Percentiles rank a stretch among this genome's conserved stretches.
phyloP scores from a whole-genome alignment of 2,888 invertebrate genomes.

The Amphimallon solstitiale region DNA sequence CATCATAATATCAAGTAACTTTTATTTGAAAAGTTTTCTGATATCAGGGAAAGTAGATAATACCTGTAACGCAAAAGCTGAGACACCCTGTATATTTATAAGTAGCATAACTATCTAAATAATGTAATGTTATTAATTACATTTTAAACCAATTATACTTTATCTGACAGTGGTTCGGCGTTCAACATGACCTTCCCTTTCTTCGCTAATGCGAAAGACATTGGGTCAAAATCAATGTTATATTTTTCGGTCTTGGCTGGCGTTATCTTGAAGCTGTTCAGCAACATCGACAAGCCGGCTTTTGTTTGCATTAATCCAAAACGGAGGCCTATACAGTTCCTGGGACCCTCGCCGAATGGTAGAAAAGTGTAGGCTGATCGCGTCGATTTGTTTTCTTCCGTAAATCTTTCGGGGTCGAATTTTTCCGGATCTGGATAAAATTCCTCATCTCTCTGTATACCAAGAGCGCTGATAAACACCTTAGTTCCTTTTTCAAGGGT shows the following conservation, averaged over 20 bases:
- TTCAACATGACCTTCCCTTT: slow-evolving; percentile 3
- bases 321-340: slow-evolving; percentile 10
- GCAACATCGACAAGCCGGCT: slow-evolving; percentile 7
- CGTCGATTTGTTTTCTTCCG: slow-evolving; percentile 8
- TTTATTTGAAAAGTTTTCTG: too few species aligned
- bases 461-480: slow-evolving; percentile 5
- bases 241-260: not conserved
- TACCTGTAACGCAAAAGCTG: too few species aligned
- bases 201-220: not conserved
- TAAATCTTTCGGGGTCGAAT: slow-evolving; percentile 16
- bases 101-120: too few species aligned
- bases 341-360: slow-evolving; percentile 11
- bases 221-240: not conserved
- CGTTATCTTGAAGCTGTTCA: not conserved
- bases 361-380: not conserved
- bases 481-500: not conserved
- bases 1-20: too few species aligned
- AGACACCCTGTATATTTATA: too few species aligned
- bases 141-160: too few species aligned
- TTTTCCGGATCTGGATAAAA: not conserved
- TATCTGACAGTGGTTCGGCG: too few species aligned
- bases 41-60: too few species aligned
- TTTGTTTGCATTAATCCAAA: slow-evolving; percentile 18
- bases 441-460: slow-evolving; percentile 5
- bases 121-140: too few species aligned